These are phyloP conservation scores for Gallinago solitaria DNA, from an alignment of 2,797 vertebrate species.

Conservation along the genomic window DNA sequence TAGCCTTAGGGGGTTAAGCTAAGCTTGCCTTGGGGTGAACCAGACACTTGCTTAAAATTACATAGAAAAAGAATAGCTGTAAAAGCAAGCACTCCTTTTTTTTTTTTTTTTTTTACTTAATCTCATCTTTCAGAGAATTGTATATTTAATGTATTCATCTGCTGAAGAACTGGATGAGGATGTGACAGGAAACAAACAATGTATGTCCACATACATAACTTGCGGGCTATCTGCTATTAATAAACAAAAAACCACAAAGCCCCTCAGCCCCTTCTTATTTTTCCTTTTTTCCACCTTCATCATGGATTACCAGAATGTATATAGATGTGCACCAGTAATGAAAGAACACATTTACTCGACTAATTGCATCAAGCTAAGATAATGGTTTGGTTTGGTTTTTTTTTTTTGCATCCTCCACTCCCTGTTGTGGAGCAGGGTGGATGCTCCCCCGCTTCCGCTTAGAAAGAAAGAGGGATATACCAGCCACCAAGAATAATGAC, in stretches of 20 bases:
- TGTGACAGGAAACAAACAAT: background rate
- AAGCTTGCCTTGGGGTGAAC: background rate
- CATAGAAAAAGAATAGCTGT: background rate
- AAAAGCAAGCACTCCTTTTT: background rate
- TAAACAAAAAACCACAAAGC: background rate
- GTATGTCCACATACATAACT: background rate
- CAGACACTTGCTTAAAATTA: background rate
- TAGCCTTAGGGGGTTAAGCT: background rate
- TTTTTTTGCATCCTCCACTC: background rate
- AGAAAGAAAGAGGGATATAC: background rate
- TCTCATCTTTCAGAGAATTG: background rate
- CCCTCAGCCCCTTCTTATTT: rapidly evolving
- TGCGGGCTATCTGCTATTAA: background rate
- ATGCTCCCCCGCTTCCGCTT: background rate
- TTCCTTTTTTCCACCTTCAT: background rate
- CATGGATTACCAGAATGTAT: background rate
- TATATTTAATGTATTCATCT: background rate
- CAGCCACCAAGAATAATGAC: background rate
- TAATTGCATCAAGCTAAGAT: background rate
- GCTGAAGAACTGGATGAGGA: background rate
- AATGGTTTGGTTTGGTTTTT: too few relatives aligned
- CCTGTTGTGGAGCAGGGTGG: background rate
- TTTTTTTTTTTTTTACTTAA: background rate
- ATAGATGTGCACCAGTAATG: background rate
- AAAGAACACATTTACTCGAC: background rate